Percentiles rank a stretch among this genome's conserved stretches.
phyloP scores from a whole-genome alignment of 2,113 vertebrate genomes.

The Tragelaphus imberbis region DNA sequence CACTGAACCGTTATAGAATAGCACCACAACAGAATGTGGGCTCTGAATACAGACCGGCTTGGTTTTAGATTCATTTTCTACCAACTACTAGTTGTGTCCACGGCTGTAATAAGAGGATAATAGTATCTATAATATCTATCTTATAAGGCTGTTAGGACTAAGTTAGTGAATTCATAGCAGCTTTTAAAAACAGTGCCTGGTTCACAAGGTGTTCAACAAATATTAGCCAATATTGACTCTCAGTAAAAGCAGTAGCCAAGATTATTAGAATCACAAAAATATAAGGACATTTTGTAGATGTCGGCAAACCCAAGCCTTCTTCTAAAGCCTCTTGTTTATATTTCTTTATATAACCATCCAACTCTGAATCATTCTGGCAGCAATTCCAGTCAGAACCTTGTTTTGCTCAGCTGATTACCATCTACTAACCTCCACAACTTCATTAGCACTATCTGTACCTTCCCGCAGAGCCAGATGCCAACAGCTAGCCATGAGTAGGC shows the following conservation, averaged over 20 bases:
- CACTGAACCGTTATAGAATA: neutral
- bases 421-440: neutral
- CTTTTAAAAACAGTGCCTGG: neutral
- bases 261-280: neutral
- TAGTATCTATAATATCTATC: neutral
- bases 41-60: neutral
- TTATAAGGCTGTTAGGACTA: neutral
- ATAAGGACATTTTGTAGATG: neutral
- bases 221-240: neutral
- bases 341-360: neutral
- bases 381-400: neutral
- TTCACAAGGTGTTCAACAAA: neutral
- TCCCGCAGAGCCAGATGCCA: neutral
- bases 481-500: neutral
- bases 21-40: neutral
- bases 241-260: neutral
- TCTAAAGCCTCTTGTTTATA: neutral
- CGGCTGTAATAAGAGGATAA: neutral
- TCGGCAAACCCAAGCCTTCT: neutral
- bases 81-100: neutral
- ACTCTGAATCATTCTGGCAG: neutral
- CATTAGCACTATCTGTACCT: neutral
- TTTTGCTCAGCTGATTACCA: neutral
- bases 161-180: neutral
- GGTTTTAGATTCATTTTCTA: neutral